Base-by-base conservation (phyloP, 2,888 invertebrate genomes). In the Parascotia fuliginaria region DNA sequence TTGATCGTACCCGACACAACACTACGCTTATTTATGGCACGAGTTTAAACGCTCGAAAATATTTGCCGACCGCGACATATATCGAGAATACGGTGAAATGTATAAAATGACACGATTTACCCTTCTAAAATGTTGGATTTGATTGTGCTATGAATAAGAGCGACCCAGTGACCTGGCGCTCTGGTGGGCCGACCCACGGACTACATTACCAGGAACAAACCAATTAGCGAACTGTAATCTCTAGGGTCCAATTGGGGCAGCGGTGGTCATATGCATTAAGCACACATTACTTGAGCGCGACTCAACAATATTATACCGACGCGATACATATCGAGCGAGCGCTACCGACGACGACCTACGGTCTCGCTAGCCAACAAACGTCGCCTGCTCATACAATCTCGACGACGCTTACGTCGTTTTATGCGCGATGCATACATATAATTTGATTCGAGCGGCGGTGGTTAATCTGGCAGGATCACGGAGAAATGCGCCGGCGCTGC, bases 391-490 rank as follows among this genome's bases (percentile, higher is more conserved):
- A 7, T 32, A 29, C 48, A 15, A 42, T 24, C 1, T 3, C 3
- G 40, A 14, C 2, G 6, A 19, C 9, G 38, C 53, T 54, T 66
- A 34, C 29, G 41, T 41, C 58, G 42, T 65, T 72, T 42, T 53
- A 31, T 12, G 0, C 24, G 13, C 40, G 53, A 72, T 9, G 40
- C 29, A 12, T 43, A 59, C 45, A 57, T 69, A 68, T 76, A 74
- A 76, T 67, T 53, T 55, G 60, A 69, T 75, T 72, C 77, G 65
- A 72, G 64, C 68, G 61, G 63, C 57, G 66, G 61, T 64, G 63
- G 71, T 72, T 79, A 79, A 79, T 80, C 79, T 75, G 71, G 57
- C 49, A 41, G 55, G 60, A 74, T 77, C 76, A 68, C 63, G 60
- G 66, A 52, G 59, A 65, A 67, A 62, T 63, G 66, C 60, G 58